Evolutionary conservation across 2,888 invertebrate species (phyloP).

Genomic region (Lasioglossum zephyrum): DNA sequence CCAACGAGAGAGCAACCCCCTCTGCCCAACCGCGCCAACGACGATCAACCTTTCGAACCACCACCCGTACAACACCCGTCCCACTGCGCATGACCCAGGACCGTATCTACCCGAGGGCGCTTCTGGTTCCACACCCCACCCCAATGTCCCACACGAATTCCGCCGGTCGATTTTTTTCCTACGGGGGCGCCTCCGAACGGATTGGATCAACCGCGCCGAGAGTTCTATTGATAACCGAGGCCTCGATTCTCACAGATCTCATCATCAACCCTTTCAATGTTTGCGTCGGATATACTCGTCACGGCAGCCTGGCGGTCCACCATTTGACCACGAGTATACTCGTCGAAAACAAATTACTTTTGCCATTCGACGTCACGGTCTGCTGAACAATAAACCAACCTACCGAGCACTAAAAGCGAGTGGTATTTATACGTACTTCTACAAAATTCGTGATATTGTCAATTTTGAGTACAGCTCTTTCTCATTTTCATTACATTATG

Average conservation of each 20-base stretch:
- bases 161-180: constrained; percentile 42
- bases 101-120: constrained; percentile 32
- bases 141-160: constrained; percentile 15
- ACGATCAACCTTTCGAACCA: constrained; percentile 66
- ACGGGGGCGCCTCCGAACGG: constrained; percentile 27
- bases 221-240: not conserved
- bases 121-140: not conserved
- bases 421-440: not conserved
- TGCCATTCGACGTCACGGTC: no score
- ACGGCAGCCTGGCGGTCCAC: not conserved
- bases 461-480: not conserved
- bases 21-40: constrained; percentile 48
- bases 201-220: not conserved
- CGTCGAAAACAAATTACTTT: not conserved
- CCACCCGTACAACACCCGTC: constrained; percentile 47
- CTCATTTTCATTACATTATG: not conserved
- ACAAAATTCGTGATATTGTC: not conserved
- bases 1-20: constrained; percentile 37
- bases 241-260: not conserved
- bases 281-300: not conserved
- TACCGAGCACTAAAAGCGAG: no score
- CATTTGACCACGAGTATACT: not conserved
- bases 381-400: no score
- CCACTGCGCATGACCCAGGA: constrained; percentile 65
- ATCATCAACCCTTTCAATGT: not conserved